Conservation (phyloP, 2,113 vertebrate species). For the Copsychus sechellarum region DNA sequence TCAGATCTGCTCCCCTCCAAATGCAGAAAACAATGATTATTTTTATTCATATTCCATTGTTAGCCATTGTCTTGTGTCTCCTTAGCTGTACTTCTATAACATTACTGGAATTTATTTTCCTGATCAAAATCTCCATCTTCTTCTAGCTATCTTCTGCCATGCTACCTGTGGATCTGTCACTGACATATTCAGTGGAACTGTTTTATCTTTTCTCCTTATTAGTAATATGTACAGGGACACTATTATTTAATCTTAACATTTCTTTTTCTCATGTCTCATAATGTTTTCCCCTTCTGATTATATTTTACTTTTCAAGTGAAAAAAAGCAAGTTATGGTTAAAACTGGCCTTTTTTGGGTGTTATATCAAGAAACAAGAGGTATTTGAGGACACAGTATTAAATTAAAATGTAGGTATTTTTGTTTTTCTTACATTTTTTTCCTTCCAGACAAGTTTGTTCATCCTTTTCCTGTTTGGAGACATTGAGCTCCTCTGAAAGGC, state of each 20-base stretch:
- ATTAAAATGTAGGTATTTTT: not conserved
- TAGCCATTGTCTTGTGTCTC: not conserved
- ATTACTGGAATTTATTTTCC: not conserved
- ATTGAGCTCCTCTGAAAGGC: not conserved
- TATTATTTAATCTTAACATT: not conserved
- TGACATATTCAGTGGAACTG: not conserved
- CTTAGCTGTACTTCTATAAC: not conserved
- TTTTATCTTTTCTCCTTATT: not conserved
- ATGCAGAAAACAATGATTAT: not conserved
- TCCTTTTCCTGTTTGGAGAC: slow-evolving; percentile 41
- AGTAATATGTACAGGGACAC: not conserved
- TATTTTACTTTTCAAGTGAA: not conserved
- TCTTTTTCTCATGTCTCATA: not conserved
- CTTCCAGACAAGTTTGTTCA: not conserved
- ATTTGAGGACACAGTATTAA: not conserved
- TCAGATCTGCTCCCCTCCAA: not conserved
- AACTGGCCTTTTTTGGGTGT: not conserved
- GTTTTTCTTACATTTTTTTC: slow-evolving; percentile 33
- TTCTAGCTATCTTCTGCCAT: not conserved
- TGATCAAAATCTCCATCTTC: not conserved
- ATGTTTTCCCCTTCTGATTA: not conserved
- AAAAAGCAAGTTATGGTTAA: not conserved
- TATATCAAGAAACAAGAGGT: not conserved
- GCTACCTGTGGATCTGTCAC: not conserved
- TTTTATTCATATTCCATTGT: not conserved